Conservation (phyloP, 2,797 vertebrate genomes). For the Syngnathus rostellatus region DNA sequence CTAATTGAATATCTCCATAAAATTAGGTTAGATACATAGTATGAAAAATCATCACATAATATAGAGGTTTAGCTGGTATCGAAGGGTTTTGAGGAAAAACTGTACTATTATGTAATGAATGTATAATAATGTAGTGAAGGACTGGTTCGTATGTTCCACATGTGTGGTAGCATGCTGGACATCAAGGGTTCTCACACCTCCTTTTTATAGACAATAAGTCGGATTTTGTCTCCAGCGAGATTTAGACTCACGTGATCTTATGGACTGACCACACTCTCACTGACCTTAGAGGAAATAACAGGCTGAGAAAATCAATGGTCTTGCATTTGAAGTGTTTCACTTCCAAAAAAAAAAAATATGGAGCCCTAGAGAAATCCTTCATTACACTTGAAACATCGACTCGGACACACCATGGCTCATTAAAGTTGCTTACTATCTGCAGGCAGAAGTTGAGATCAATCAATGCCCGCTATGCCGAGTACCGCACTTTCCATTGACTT, state of each 20-base stretch:
- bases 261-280: background rate
- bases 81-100: too few species aligned
- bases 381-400: background rate
- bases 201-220: too few species aligned
- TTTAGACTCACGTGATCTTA: background rate
- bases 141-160: too few species aligned
- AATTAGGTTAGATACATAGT: background rate
- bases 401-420: background rate
- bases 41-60: too few species aligned
- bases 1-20: constrained; percentile 59
- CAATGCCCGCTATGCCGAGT: background rate
- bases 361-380: background rate
- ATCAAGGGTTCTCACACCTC: too few species aligned
- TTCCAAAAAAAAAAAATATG: background rate
- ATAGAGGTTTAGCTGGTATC: too few species aligned
- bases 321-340: background rate
- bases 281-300: background rate
- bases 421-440: background rate
- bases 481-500: background rate
- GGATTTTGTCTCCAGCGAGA: too few species aligned
- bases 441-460: background rate
- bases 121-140: too few species aligned
- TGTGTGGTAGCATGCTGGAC: too few species aligned
- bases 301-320: background rate
- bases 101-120: too few species aligned